phyloP scores from a whole-genome alignment of 2,888 invertebrate genomes.

The Elysia crispata region DNA sequence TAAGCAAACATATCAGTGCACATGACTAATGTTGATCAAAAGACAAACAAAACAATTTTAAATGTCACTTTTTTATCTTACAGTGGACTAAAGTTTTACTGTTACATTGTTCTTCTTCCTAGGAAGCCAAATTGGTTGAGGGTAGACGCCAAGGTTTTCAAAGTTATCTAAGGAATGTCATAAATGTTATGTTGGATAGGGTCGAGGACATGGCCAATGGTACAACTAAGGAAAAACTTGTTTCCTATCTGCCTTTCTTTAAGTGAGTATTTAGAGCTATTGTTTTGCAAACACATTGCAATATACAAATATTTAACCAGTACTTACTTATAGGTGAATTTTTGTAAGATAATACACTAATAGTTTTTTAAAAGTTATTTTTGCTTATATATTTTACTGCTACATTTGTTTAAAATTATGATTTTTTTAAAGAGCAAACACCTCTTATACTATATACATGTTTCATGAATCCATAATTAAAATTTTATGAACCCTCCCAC shows the following conservation, averaged over 20 bases:
- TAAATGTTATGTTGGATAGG: conserved; percentile 84
- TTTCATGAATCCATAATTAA: no score
- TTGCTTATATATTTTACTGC: no score
- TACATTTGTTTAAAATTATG: no score
- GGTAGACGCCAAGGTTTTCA: conserved; percentile 90
- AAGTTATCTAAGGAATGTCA: conserved; percentile 87
- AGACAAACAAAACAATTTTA: no score
- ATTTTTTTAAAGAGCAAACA: no score
- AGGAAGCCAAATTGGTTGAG: conserved; percentile 85
- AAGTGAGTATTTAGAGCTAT: conserved; percentile 62
- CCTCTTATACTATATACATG: no score
- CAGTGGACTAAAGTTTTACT: no score
- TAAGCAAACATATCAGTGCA: no score
- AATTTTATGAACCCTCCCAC: background rate
- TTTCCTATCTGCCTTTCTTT: conserved; percentile 91
- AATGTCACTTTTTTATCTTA: no score
- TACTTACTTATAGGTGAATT: background rate
- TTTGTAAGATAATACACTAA: no score
- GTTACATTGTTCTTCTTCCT: background rate
- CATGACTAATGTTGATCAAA: no score
- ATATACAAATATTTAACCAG: background rate
- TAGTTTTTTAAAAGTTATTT: no score
- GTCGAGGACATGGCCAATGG: conserved; percentile 82
- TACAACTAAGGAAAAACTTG: conserved; percentile 86
- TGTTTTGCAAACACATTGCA: background rate